Evolutionary conservation across 1,140 invertebrate species (phyloP).

Genomic region (Streblospio benedicti): DNA sequence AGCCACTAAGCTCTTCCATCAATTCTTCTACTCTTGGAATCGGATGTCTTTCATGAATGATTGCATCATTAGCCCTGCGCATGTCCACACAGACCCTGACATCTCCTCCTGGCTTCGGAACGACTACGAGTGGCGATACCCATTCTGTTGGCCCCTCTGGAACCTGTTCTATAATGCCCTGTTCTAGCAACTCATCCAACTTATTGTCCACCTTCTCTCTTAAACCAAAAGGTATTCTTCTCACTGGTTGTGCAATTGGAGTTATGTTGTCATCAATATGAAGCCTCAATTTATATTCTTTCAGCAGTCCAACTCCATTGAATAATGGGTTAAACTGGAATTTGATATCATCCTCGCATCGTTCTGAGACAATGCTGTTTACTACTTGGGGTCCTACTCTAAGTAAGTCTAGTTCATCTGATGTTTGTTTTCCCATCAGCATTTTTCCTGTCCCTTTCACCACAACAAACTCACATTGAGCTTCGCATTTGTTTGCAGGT

Average conservation of each 20-base stretch:
- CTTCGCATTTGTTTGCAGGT: not conserved
- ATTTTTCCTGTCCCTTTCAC: not conserved
- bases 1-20: conserved; percentile 14
- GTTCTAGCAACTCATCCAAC: not conserved
- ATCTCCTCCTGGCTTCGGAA: conserved; percentile 14
- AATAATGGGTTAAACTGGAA: not conserved
- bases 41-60: conserved; percentile 15
- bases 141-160: conserved; percentile 18
- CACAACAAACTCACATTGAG: not conserved
- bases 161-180: conserved; percentile 9
- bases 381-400: not conserved
- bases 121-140: conserved; percentile 22
- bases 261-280: conserved; percentile 1
- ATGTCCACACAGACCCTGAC: conserved; percentile 22
- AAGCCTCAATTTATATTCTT: conserved; percentile 6
- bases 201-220: conserved; percentile 3
- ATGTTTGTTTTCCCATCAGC: not conserved
- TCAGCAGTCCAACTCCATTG: not conserved
- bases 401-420: not conserved
- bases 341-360: not conserved
- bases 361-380: no score
- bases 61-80: conserved; percentile 18
- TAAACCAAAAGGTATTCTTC: conserved; percentile 9
- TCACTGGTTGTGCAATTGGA: not conserved
- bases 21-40: conserved; percentile 22